phyloP scores from a whole-genome alignment of 2,888 invertebrate species.

The Coelinius sp. region DNA sequence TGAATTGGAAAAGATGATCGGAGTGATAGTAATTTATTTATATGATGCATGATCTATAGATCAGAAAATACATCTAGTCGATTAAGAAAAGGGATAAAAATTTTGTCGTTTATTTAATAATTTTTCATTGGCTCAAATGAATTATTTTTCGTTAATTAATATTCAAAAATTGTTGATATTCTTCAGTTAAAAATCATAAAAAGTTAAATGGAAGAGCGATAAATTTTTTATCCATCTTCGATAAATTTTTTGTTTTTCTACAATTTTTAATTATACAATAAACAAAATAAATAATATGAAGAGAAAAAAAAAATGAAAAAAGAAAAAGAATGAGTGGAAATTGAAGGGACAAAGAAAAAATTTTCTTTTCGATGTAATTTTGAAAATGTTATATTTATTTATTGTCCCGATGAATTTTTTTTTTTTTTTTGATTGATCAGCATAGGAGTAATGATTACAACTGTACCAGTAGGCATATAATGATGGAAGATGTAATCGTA shows the following conservation, averaged over 20 bases:
- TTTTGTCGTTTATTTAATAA: constrained; percentile 14
- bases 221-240: constrained; percentile 22
- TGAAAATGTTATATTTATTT: background rate
- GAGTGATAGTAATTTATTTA: constrained; percentile 24
- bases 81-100: constrained; percentile 20
- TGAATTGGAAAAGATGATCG: background rate
- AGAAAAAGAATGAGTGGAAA: background rate
- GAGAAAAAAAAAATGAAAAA: background rate
- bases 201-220: constrained; percentile 15
- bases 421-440: constrained; percentile 31
- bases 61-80: constrained; percentile 14
- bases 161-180: background rate
- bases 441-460: constrained; percentile 37
- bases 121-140: background rate
- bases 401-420: background rate
- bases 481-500: constrained; percentile 27
- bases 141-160: background rate
- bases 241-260: constrained; percentile 20
- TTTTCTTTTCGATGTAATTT: background rate
- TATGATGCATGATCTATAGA: constrained; percentile 4
- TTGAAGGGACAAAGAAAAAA: background rate
- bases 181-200: background rate
- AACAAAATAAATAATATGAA: background rate
- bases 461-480: constrained; percentile 18
- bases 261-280: constrained; percentile 10